A percentile compares a stretch with the other conserved stretches of the same genome.
phyloP scores from a whole-genome alignment of 1,140 invertebrate species.

The Orchestia grillus region DNA sequence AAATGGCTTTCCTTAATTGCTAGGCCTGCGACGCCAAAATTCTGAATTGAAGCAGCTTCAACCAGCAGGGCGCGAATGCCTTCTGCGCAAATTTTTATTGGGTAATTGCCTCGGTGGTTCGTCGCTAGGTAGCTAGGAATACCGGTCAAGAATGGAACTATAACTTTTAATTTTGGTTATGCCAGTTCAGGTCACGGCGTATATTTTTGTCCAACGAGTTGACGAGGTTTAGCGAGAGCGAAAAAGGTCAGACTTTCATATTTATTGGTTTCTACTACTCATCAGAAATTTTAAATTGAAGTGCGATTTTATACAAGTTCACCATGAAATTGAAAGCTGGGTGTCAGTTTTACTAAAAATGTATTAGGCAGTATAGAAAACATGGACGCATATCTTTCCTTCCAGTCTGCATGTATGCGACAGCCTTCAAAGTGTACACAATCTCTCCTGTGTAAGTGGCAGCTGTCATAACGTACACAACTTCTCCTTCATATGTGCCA shows the following conservation, averaged over 20 bases:
- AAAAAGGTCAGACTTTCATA: no score
- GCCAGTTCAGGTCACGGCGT: background rate
- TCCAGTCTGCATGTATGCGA: background rate
- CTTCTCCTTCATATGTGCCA: background rate
- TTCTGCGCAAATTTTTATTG: background rate
- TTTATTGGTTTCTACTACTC: no score
- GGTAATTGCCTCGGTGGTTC: background rate
- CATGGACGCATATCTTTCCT: no score
- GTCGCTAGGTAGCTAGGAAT: background rate
- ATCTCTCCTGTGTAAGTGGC: background rate
- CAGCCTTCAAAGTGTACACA: background rate
- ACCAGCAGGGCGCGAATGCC: background rate
- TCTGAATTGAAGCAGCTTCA: background rate
- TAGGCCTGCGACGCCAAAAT: background rate
- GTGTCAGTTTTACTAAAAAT: background rate
- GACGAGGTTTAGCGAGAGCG: no score
- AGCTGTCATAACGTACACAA: background rate
- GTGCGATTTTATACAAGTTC: no score
- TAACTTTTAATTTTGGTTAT: background rate
- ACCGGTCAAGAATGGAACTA: background rate
- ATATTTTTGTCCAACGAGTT: background rate
- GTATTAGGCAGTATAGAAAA: background rate
- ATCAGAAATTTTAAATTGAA: no score
- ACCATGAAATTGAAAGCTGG: no score
- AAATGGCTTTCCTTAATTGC: background rate